Conservation (phyloP, 2,113 vertebrate species). For the Calidris pygmaea region DNA sequence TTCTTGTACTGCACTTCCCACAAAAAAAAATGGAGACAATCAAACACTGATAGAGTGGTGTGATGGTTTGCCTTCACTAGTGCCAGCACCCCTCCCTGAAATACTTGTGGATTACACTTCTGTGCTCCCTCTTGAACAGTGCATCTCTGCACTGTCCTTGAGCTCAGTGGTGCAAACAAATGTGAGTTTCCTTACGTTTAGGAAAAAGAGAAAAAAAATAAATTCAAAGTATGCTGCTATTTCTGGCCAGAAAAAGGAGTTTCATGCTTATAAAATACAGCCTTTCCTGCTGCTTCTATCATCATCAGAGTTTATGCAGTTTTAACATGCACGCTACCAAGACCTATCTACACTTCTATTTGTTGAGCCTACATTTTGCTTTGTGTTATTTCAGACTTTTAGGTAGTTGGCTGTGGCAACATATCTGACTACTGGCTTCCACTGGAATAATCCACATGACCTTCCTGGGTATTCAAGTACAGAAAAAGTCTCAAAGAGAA, state of each 20-base stretch:
- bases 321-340: neutral
- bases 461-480: neutral
- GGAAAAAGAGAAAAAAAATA: neutral
- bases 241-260: neutral
- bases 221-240: neutral
- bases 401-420: neutral
- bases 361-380: neutral
- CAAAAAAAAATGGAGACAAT: neutral
- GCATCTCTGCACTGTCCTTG: neutral
- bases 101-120: neutral
- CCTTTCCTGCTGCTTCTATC: neutral
- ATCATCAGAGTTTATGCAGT: neutral
- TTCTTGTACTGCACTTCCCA: neutral
- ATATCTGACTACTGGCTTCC: neutral
- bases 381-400: neutral
- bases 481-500: neutral
- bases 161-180: neutral
- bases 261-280: neutral
- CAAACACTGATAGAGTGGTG: neutral
- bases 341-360: neutral
- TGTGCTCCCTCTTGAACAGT: neutral
- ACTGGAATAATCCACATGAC: neutral
- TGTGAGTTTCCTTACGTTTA: neutral
- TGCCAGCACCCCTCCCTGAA: neutral
- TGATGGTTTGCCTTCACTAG: neutral